phyloP scores from a whole-genome alignment of 1,140 invertebrate genomes.

The Ceratina calcarata region DNA sequence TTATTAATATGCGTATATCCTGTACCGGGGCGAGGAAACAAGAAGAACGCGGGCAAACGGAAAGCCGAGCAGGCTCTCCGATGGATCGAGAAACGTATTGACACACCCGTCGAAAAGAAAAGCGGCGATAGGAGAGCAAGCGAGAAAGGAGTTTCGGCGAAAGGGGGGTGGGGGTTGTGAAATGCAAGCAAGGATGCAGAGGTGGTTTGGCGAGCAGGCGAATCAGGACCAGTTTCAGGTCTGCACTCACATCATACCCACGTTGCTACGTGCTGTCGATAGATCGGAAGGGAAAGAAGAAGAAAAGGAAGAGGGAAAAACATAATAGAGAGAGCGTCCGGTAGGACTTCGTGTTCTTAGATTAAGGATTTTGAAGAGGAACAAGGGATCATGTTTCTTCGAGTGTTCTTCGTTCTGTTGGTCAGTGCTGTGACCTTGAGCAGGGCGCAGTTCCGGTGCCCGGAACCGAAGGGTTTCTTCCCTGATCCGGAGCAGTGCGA shows the following conservation, averaged over 20 bases:
- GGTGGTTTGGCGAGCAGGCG: conserved; percentile 70
- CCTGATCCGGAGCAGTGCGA: conserved; percentile 90
- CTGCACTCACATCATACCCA: conserved; percentile 64
- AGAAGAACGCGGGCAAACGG: conserved; percentile 30
- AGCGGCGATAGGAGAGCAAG: conserved; percentile 58
- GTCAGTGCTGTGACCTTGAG: conserved; percentile 33
- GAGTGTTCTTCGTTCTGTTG: conserved; percentile 23
- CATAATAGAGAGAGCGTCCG: neutral
- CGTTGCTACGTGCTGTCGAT: conserved; percentile 44
- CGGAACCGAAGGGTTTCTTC: conserved; percentile 88
- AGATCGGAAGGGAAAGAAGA: conserved; percentile 22
- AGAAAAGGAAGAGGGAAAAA: neutral
- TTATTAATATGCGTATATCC: neutral
- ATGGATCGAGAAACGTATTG: neutral
- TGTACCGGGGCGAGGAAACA: neutral
- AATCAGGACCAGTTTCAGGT: conserved; percentile 73
- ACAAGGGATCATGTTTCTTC: conserved; percentile 18
- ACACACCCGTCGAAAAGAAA: conserved; percentile 17
- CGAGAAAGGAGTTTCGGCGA: conserved; percentile 74
- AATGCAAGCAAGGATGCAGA: conserved; percentile 70
- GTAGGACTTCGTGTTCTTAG: neutral
- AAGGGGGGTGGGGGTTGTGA: conserved; percentile 70
- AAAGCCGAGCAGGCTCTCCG: conserved; percentile 7
- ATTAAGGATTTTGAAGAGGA: neutral
- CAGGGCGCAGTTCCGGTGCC: conserved; percentile 83